Evolutionary conservation across 2,888 invertebrate genomes (phyloP), one percentile per base, ranked within the genome.

Genomic region (Mamestra brassicae): DNA sequence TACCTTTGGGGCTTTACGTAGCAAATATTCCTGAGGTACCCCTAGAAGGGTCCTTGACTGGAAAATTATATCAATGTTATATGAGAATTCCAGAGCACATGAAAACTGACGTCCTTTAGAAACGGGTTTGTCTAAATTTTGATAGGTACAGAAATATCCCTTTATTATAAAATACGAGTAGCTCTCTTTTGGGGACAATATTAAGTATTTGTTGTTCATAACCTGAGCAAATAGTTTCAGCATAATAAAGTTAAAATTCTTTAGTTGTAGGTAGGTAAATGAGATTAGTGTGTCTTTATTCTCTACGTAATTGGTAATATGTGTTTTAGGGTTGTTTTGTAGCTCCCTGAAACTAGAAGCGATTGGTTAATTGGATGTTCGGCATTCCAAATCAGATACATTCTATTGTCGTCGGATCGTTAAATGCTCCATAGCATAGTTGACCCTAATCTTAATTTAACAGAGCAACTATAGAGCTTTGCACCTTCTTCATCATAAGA

Each of bases 1-100:
- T 47, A 34, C 26, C 62, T 65, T 80, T 73, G 61, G 45, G 10
- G 61, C 17, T 66, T 38, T 11, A 60, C 4, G 26, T 55, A 55
- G 57, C 68, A 62, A 84, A 71, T 67, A 81, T 76, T 62, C 34
- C 34, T 42, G 66, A 65, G 71, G 64, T 84, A 55, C 10, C 15
- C 52, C 57, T 17, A 4, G 1, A 66, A 62, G 61, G 77, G 71
- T 71, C 71, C 13, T 76, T 72, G 76, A 63, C 81, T 60, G 26
- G 7, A 61, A 74, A 57, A 85, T 66, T 13, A 66, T 47, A 75
- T 71, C 13, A 85, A 61, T 63, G 52, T 68, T 65, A 52, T 68
- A 75, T 54, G 68, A 81, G 50, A 62, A 81, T 81, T 71, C 10
- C 58, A 55, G 38, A 57, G 47, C 2, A 57, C 42, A 38, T 61